phyloP scores from a whole-genome alignment of 2,113 vertebrate species.

The Varanus komodoensis region DNA sequence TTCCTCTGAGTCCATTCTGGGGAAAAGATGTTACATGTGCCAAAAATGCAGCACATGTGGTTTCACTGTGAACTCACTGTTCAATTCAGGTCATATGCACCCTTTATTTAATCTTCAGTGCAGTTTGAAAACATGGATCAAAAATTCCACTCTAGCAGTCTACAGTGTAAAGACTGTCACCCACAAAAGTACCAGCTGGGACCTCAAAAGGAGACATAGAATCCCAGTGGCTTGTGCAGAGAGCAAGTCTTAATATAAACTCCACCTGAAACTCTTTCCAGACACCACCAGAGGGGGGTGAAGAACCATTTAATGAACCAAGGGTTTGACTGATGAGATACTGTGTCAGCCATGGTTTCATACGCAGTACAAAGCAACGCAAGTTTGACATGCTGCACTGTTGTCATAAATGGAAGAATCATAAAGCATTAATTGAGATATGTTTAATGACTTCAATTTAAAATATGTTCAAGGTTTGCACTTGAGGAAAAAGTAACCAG shows the following conservation, averaged over 20 bases:
- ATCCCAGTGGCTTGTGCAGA: not conserved
- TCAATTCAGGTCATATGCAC: no score
- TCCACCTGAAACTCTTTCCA: not conserved
- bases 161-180: not conserved
- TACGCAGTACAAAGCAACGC: not conserved
- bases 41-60: no score
- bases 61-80: no score
- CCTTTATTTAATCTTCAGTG: no score
- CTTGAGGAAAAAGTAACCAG: not conserved
- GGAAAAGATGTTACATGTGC: no score
- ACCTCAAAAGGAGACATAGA: not conserved
- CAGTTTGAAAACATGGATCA: not conserved
- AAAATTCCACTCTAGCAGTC: no score
- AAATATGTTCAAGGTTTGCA: not conserved
- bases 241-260: not conserved
- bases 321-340: not conserved
- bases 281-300: slow-evolving; percentile 60
- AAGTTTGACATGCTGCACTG: not conserved
- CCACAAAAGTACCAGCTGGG: not conserved
- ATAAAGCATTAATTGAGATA: not conserved
- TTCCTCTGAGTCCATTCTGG: no score
- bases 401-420: not conserved
- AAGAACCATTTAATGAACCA: rapidly evolving
- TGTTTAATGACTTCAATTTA: not conserved
- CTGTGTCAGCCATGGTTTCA: not conserved